These are phyloP conservation scores for Vulpes ferrilata DNA, from an alignment of 2,113 vertebrate species.

Conservation along the genomic window DNA sequence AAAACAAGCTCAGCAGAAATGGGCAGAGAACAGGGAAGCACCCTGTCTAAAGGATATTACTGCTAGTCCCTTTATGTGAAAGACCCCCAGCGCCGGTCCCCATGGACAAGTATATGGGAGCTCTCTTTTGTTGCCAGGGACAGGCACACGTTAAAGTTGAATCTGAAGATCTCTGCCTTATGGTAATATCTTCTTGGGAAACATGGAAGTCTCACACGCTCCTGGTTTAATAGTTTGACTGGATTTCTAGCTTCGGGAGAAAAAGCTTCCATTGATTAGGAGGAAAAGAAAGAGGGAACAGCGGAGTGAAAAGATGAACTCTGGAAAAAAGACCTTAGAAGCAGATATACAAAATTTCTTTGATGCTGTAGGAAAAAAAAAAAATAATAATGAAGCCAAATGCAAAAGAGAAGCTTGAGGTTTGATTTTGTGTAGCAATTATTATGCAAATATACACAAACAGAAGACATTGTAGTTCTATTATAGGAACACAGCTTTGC, in stretches of 20 bases:
- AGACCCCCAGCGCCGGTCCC: neutral
- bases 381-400: conserved; percentile 17
- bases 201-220: neutral
- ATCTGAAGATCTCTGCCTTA: neutral
- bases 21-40: neutral
- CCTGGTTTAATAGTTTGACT: neutral
- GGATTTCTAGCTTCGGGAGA: neutral
- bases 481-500: conserved; percentile 47
- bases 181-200: neutral
- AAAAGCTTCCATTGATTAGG: neutral
- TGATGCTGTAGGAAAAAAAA: conserved; percentile 39
- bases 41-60: neutral
- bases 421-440: conserved; percentile 76
- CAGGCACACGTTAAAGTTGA: conserved; percentile 21
- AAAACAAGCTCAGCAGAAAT: neutral
- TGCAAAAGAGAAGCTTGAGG: conserved; percentile 33
- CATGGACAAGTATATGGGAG: neutral
- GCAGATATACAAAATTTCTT: conserved; percentile 32
- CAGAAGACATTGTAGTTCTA: conserved; percentile 34
- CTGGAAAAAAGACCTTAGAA: conserved; percentile 49
- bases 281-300: neutral
- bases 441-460: conserved; percentile 73
- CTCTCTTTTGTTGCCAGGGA: conserved; percentile 12
- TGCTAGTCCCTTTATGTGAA: neutral
- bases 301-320: neutral